phyloP scores from a whole-genome alignment of 2,888 invertebrate species.

The Orthosia gothica region DNA sequence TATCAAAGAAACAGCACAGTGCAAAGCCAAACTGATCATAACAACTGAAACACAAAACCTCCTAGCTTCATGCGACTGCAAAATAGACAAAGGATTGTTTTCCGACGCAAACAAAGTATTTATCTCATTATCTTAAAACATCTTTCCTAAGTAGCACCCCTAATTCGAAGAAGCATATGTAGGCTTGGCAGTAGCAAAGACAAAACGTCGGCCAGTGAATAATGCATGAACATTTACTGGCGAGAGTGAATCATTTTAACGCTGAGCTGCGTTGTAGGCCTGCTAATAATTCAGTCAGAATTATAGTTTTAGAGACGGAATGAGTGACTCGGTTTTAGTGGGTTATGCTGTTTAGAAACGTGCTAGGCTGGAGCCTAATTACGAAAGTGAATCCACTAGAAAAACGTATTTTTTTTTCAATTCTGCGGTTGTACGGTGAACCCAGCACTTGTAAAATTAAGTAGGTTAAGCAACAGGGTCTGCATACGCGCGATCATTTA shows the following conservation, averaged over 20 bases:
- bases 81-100: too few species aligned
- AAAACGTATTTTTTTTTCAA: too few species aligned
- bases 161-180: slow-evolving; percentile 2
- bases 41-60: too few species aligned
- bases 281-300: slow-evolving; percentile 46
- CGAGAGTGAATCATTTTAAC: slow-evolving; percentile 74
- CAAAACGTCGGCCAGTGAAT: slow-evolving; percentile 73
- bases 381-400: neutral
- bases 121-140: neutral
- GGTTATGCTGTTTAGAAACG: neutral
- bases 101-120: too few species aligned
- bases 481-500: too few species aligned
- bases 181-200: slow-evolving; percentile 49
- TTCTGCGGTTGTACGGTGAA: too few species aligned
- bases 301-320: slow-evolving; percentile 36
- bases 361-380: neutral
- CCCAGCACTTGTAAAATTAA: too few species aligned
- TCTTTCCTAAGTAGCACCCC: slow-evolving; percentile 23
- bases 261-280: slow-evolving; percentile 33
- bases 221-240: slow-evolving; percentile 74
- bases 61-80: too few species aligned
- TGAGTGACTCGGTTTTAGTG: slow-evolving; percentile 6
- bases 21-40: too few species aligned
- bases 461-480: too few species aligned
- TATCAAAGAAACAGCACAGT: too few species aligned